Conservation (phyloP, 2,888 invertebrate genomes). For the Pseudococcus jackbeardsleyi region DNA sequence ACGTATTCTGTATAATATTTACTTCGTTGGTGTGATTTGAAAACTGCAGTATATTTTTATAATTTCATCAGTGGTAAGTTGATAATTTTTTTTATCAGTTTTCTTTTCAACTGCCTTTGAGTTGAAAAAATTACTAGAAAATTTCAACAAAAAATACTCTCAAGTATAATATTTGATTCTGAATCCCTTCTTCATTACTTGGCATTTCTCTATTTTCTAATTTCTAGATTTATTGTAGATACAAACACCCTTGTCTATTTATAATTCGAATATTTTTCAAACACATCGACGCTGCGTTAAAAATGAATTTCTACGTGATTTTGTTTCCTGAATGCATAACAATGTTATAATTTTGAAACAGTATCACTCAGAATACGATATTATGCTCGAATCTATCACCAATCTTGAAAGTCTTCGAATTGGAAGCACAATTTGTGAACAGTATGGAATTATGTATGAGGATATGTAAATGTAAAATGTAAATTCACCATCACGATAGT, state of each 20-base stretch:
- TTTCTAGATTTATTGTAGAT: too few relatives aligned
- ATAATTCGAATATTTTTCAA: background rate
- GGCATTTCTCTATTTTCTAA: too few relatives aligned
- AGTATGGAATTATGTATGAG: slow-evolving; percentile 43
- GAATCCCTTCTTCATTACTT: too few relatives aligned
- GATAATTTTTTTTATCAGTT: background rate
- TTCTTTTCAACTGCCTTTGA: background rate
- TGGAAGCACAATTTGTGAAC: background rate
- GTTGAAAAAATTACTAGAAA: background rate
- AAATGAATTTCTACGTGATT: background rate
- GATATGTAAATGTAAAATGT: slow-evolving; percentile 54
- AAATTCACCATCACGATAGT: slow-evolving; percentile 39
- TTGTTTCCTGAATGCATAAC: background rate
- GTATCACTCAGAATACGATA: background rate
- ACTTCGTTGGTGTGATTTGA: background rate
- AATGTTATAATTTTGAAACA: background rate
- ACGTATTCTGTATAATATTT: background rate
- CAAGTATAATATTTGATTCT: too few relatives aligned
- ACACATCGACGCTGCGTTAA: background rate
- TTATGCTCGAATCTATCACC: slow-evolving; percentile 12
- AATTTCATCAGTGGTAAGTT: slow-evolving; percentile 39
- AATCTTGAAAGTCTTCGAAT: slow-evolving; percentile 2
- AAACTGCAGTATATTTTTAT: background rate
- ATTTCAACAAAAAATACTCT: background rate
- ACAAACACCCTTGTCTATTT: too few relatives aligned